Evolutionary conservation across 2,113 vertebrate genomes (phyloP).

Genomic region (Aegithalos caudatus): DNA sequence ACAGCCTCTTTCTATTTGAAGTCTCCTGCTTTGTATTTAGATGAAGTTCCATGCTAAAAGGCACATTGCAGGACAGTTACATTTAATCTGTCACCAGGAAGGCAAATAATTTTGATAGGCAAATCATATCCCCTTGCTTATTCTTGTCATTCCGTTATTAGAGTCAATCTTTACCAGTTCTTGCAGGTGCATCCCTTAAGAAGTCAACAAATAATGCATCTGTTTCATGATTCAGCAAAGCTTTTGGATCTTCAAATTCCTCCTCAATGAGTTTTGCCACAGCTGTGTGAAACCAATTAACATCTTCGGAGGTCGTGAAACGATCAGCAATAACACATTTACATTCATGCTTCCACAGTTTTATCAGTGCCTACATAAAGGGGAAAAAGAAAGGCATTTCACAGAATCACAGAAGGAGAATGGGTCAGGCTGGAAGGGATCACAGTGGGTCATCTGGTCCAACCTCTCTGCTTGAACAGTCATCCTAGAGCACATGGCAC

Average conservation of each 20-base stretch:
- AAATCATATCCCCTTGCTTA: neutral
- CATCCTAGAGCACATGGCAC: neutral
- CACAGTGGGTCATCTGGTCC: neutral
- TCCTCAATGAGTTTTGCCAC: constrained; percentile 78
- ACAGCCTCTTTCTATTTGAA: neutral
- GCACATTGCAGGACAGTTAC: neutral
- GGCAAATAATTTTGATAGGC: neutral
- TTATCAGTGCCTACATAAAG: constrained; percentile 75
- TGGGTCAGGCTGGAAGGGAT: neutral
- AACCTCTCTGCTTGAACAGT: neutral
- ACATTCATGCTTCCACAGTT: constrained; percentile 94
- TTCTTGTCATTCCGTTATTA: neutral
- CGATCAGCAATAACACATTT: constrained; percentile 92
- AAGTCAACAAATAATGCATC: constrained; percentile 95
- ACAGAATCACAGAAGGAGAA: neutral
- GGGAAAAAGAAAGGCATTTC: neutral
- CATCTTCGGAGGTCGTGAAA: constrained; percentile 83
- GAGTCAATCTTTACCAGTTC: constrained; percentile 74
- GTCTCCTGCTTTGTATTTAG: neutral
- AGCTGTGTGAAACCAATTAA: constrained; percentile 85
- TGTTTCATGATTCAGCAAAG: constrained; percentile 62
- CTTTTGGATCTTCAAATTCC: constrained; percentile 72
- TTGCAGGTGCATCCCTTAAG: constrained; percentile 84
- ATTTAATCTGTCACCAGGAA: neutral
- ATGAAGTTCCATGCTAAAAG: neutral